A percentile compares a stretch with the other conserved stretches of the same genome.
These are phyloP conservation scores for Arrhopalites spinosus DNA, from an alignment of 2,888 invertebrate genomes.

Conservation along the genomic window DNA sequence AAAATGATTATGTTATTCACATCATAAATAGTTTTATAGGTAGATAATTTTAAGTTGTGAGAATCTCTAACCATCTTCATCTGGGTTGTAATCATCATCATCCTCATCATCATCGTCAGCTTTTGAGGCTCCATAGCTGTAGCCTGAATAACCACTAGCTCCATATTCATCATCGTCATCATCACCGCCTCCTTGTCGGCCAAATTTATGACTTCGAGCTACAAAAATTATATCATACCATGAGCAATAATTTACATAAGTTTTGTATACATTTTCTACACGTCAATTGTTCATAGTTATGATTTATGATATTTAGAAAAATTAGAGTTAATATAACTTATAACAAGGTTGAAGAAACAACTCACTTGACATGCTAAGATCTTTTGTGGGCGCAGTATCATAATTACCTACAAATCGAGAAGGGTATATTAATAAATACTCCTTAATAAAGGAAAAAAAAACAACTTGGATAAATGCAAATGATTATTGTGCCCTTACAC, in stretches of 20 bases:
- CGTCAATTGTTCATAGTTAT: too few relatives aligned
- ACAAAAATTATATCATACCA: conserved; percentile 46
- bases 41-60: background rate
- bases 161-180: conserved; percentile 68
- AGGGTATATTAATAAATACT: too few relatives aligned
- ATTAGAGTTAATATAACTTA: too few relatives aligned
- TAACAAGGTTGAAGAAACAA: conserved; percentile 3
- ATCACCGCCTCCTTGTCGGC: conserved; percentile 74
- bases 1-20: background rate
- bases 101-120: conserved; percentile 58
- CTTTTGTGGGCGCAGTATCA: conserved; percentile 90
- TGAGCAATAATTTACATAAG: background rate
- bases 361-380: conserved; percentile 93
- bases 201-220: conserved; percentile 87
- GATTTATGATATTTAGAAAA: too few relatives aligned
- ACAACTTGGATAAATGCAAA: too few relatives aligned
- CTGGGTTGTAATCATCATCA: conserved; percentile 45
- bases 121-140: conserved; percentile 61
- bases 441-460: too few relatives aligned
- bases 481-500: too few relatives aligned
- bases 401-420: too few relatives aligned
- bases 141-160: conserved; percentile 56
- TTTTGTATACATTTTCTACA: background rate
- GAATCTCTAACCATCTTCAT: conserved; percentile 40
- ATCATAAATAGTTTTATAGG: background rate